Conservation (phyloP, 53 echinoderm and acorn worm species). For the Luidia sarsii region DNA sequence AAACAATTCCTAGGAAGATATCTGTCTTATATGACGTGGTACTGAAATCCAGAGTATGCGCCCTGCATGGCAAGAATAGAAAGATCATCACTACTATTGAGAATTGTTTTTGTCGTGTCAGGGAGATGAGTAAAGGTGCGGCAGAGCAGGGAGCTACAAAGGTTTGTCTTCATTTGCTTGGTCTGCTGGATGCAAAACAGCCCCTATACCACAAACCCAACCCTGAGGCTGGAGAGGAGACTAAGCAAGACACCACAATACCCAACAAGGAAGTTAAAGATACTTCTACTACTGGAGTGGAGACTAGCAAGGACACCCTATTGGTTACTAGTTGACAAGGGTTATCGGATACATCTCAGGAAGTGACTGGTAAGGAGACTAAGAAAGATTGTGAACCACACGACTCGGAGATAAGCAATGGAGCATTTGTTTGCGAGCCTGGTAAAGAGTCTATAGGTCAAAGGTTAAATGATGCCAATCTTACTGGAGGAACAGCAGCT, state of each 20-base stretch:
- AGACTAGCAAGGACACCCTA: background rate
- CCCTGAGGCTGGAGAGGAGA: background rate
- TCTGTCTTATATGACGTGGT: background rate
- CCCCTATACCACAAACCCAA: constrained; percentile 28
- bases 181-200: constrained; percentile 45
- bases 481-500: no score
- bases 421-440: background rate
- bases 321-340: background rate
- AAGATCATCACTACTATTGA: background rate
- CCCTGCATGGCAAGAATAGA: no score
- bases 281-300: background rate
- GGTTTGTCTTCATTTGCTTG: constrained; percentile 68
- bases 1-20: background rate
- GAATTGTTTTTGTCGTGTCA: constrained; percentile 2
- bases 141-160: constrained; percentile 80
- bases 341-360: background rate
- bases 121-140: constrained; percentile 72
- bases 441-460: constrained; percentile 26
- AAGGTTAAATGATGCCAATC: background rate
- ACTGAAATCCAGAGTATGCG: no score
- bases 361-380: constrained; percentile 23
- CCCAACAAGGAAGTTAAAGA: no score
- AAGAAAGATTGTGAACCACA: background rate
- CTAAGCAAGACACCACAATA: background rate
- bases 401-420: background rate